Conservation (phyloP, 2,888 invertebrate genomes). For the Tryphoninae sp. region DNA sequence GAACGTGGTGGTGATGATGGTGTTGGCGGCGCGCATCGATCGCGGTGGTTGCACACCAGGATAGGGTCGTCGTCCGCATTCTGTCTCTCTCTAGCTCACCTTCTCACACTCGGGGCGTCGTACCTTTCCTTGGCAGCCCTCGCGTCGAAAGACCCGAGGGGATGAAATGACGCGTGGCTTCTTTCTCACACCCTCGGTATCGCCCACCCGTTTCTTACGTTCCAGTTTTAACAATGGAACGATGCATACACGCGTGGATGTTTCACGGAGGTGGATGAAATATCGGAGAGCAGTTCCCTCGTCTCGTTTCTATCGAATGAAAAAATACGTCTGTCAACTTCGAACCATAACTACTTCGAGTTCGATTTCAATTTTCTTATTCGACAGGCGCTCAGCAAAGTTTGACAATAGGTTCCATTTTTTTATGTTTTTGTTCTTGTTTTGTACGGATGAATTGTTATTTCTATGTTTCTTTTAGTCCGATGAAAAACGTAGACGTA, state of each 20-base stretch:
- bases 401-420: neutral
- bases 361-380: neutral
- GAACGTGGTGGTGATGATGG: conserved; percentile 38
- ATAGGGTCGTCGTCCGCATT: conserved; percentile 71
- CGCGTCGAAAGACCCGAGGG: conserved; percentile 12
- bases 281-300: neutral
- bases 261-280: too few species aligned
- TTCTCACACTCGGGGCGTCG: conserved; percentile 41
- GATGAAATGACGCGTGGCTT: conserved; percentile 42
- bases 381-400: neutral
- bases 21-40: conserved; percentile 69
- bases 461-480: too few species aligned
- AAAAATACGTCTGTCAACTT: conserved; percentile 12
- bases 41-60: conserved; percentile 59
- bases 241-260: neutral
- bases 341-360: neutral
- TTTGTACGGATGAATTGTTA: neutral
- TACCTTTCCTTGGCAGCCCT: conserved; percentile 33
- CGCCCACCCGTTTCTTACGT: conserved; percentile 43
- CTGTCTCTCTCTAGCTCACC: conserved; percentile 23
- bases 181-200: conserved; percentile 39
- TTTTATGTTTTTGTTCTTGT: neutral
- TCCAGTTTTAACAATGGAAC: conserved; percentile 38
- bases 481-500: too few species aligned
- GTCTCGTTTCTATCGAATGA: conserved; percentile 13